phyloP scores from a whole-genome alignment of 2,797 vertebrate genomes.

The Karalla daura region DNA sequence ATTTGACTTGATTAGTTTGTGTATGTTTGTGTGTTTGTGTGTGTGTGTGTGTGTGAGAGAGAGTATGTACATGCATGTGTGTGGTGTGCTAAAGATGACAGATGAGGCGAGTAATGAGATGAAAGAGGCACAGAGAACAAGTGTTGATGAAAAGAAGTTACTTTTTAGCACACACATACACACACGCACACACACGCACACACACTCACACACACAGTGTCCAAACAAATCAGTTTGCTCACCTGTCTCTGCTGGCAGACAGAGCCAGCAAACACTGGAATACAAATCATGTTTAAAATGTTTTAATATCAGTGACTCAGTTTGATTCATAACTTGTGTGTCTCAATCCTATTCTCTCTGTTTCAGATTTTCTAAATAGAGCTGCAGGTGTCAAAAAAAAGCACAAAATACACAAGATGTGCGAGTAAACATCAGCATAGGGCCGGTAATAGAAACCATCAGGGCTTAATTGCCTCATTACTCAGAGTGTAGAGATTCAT shows the following conservation, averaged over 20 bases:
- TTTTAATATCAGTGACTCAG: constrained; percentile 13
- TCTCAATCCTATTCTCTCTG: constrained; percentile 13
- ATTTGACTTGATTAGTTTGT: too few species aligned
- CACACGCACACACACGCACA: constrained; percentile 3
- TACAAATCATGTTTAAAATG: constrained; percentile 32
- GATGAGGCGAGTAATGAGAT: constrained; percentile 8
- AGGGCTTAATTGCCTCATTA: background rate
- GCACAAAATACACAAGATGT: background rate
- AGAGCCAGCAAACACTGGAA: constrained; percentile 26
- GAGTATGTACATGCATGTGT: background rate
- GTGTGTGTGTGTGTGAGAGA: background rate
- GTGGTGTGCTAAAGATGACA: constrained; percentile 7
- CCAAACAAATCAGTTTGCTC: constrained; percentile 39
- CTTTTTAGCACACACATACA: constrained; percentile 6
- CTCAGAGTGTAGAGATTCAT: background rate
- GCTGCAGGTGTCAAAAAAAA: background rate
- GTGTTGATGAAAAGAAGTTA: constrained; percentile 10
- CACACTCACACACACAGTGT: background rate
- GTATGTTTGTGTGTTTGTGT: background rate
- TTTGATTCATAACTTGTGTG: constrained; percentile 16
- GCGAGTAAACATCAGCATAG: background rate
- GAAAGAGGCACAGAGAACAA: background rate
- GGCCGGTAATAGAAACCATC: background rate
- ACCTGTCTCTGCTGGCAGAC: constrained; percentile 43
- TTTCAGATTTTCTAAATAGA: constrained; percentile 15